phyloP scores from a whole-genome alignment of 2,888 invertebrate species.

The Sclerodermus sp. region DNA sequence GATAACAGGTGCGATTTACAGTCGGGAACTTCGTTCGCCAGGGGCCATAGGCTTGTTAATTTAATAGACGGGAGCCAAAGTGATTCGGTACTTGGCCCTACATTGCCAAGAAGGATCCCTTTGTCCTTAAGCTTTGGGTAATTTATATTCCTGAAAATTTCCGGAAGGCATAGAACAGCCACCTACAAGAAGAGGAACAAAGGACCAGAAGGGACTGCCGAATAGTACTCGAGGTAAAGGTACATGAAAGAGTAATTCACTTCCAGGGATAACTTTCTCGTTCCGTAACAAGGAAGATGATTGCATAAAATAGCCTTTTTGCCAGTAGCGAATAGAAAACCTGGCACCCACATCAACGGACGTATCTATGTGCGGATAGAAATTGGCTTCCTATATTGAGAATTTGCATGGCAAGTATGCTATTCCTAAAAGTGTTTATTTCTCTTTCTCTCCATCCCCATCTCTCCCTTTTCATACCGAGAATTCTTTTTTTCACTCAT shows the following conservation, averaged over 20 bases:
- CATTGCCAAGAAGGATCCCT: not conserved
- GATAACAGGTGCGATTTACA: too few species aligned
- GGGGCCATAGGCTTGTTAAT: constrained; percentile 7
- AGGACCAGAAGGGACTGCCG: not conserved
- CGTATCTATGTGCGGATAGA: not conserved
- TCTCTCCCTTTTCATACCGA: too few species aligned
- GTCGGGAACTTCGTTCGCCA: not conserved
- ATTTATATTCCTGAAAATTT: constrained; percentile 12
- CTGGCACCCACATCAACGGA: too few species aligned
- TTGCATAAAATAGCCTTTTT: not conserved
- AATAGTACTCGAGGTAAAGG: not conserved
- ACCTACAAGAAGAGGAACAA: not conserved
- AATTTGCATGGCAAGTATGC: constrained; percentile 7
- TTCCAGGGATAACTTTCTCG: constrained; percentile 27
- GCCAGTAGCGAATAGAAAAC: too few species aligned
- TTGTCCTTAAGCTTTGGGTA: not conserved
- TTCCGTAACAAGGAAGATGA: constrained; percentile 6
- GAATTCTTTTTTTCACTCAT: too few species aligned
- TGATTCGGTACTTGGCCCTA: not conserved
- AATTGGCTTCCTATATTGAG: not conserved
- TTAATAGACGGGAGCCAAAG: constrained; percentile 8
- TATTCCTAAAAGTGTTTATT: not conserved
- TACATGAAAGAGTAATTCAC: constrained; percentile 21
- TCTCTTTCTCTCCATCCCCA: too few species aligned
- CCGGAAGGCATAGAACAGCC: not conserved